Base-by-base conservation (phyloP, 2,113 vertebrate species). In the Halichoerus grypus region DNA sequence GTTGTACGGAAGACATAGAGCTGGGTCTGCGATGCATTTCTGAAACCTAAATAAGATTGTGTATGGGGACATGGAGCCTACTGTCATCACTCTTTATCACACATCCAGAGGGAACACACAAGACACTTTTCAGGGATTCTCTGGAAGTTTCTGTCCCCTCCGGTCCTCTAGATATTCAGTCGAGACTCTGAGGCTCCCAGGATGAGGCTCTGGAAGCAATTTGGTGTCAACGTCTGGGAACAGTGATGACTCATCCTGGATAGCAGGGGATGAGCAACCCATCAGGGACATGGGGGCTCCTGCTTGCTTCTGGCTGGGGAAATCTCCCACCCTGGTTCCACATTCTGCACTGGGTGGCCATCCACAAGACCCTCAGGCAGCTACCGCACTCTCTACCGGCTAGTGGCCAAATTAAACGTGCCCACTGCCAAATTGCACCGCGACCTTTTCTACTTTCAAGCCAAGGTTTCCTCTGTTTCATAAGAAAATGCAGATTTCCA, bases 321-420 rank as follows among this genome's bases (percentile, higher is more conserved):
- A 93, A 94, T 87, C 14, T 36, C 85, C 90, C 95, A 94, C 59
- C 76, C 55, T 57, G 77, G 83, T 98, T 97, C 98, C 76, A 79
- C 77, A 71, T 94, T 96, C 72, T 24, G 95, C 80, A 84, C 42
- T 0, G 91, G 85, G 97, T 88, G 88, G 13, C 65, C 71, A 74
- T 95, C 89, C 93, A 39, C 46, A 76, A 88, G 65, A 82, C 77
- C 94, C 95, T 96, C 51, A 59, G 90, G 88, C 92, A 95, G 77
- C 31, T 80, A 91, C 36, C 94, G n/a, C 46, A 71, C n/a, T 69
- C 92, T 97, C 92, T 63, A 19, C 95, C 96, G 61, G 69, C 85
- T 98, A 96, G 93, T 0, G 67, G 39, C 89, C 97, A 96, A 92
- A 98, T 97, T 96, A 96, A 91, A 97, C 94, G 83, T 91, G 89